Percentiles rank a stretch among this genome's conserved stretches.
phyloP scores from a whole-genome alignment of 2,113 vertebrate species.

The Silurus glanis region DNA sequence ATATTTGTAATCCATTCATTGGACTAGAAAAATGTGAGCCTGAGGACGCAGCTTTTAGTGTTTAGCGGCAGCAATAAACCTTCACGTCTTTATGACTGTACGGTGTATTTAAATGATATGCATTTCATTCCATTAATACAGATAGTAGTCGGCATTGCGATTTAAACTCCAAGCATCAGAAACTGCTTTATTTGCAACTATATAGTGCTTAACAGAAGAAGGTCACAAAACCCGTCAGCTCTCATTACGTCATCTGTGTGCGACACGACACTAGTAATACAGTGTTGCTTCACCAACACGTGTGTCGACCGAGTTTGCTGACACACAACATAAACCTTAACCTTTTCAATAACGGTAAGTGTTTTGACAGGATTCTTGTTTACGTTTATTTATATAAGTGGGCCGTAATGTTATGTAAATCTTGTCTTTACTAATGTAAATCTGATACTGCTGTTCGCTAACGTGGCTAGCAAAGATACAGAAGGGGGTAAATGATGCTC shows the following conservation, averaged over 20 bases:
- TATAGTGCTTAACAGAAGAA: not conserved
- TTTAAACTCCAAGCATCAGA: not conserved
- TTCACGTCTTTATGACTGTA: not conserved
- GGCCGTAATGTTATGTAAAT: not conserved
- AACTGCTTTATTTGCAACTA: not conserved
- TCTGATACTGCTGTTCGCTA: not conserved
- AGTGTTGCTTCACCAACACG: not conserved
- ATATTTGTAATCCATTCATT: constrained; percentile 88
- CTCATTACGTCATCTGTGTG: constrained; percentile 4
- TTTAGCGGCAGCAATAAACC: not conserved
- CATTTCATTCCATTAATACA: not conserved
- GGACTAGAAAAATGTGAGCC: constrained; percentile 67
- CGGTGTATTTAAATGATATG: not conserved
- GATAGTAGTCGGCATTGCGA: not conserved
- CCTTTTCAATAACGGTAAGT: not conserved
- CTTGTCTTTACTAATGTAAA: not conserved
- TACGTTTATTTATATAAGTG: not conserved
- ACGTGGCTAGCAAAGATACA: not conserved
- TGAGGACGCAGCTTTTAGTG: not conserved
- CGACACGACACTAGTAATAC: not conserved
- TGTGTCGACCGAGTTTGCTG: not conserved
- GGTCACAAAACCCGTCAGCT: not conserved
- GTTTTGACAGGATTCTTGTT: not conserved
- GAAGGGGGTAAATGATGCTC: not conserved
- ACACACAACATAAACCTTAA: not conserved